phyloP scores from a whole-genome alignment of 2,113 vertebrate genomes.

The Pachyramphus minor region DNA sequence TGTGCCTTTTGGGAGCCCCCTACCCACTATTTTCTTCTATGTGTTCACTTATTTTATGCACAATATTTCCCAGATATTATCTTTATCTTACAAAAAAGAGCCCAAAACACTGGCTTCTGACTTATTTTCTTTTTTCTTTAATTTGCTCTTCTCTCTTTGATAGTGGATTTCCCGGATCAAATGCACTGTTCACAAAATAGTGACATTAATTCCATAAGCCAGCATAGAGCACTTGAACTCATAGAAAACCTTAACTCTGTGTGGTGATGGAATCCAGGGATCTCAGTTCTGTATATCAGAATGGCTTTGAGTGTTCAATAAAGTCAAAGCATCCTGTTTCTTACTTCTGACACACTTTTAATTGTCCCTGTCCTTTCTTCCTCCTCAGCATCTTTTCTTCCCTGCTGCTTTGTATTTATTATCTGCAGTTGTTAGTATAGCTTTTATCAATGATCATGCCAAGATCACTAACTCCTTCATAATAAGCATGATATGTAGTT shows the following conservation, averaged over 20 bases:
- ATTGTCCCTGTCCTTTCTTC: background rate
- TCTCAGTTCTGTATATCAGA: background rate
- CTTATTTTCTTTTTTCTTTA: no score
- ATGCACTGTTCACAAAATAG: no score
- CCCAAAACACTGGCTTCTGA: background rate
- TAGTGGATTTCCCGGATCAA: no score
- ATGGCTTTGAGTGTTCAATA: background rate
- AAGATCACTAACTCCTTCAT: background rate
- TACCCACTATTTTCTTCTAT: background rate
- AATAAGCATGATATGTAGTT: background rate
- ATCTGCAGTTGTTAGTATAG: background rate
- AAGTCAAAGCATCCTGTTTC: background rate
- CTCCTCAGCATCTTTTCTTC: background rate
- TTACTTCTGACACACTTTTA: background rate
- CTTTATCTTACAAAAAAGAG: background rate
- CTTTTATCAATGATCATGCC: background rate
- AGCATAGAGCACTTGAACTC: no score
- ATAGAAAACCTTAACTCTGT: background rate
- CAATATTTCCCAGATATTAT: background rate
- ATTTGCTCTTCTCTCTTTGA: no score
- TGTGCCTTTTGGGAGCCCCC: background rate
- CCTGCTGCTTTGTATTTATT: rapidly evolving
- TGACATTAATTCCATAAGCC: no score
- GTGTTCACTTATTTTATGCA: background rate
- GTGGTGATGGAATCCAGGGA: background rate